These are phyloP conservation scores for Stichodactyla mertensii DNA, from an alignment of 64 coral and sea anemone species.

Conservation along the genomic window DNA sequence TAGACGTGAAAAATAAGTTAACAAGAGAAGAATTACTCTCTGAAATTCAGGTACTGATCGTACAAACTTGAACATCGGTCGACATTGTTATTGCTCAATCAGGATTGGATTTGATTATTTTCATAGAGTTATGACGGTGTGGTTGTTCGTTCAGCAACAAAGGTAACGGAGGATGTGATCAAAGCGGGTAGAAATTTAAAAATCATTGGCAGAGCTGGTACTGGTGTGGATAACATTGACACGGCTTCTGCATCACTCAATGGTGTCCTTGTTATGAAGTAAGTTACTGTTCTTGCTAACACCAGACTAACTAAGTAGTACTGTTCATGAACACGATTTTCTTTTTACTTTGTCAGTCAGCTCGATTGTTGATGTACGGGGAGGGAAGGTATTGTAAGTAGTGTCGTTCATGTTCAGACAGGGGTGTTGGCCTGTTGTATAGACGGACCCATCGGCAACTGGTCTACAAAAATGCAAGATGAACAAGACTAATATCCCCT, in stretches of 20 bases:
- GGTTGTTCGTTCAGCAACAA: constrained; percentile 93
- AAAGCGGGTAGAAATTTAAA: constrained; percentile 87
- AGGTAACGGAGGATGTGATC: constrained; percentile 87
- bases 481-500: too few species aligned
- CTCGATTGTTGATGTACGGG: too few species aligned
- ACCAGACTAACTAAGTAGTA: too few species aligned
- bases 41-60: constrained; percentile 71
- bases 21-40: constrained; percentile 82
- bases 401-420: too few species aligned
- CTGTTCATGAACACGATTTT: too few species aligned
- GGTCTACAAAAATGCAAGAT: too few species aligned
- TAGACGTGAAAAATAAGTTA: constrained; percentile 84
- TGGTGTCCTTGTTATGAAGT: constrained; percentile 99
- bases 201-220: constrained; percentile 92
- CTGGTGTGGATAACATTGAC: constrained; percentile 96
- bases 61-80: background rate
- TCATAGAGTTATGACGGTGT: constrained; percentile 88
- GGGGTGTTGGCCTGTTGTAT: too few species aligned
- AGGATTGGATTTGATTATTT: background rate
- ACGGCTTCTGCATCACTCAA: constrained; percentile 63
- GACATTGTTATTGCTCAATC: background rate
- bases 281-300: background rate
- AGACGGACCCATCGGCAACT: too few species aligned
- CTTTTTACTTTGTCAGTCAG: too few species aligned
- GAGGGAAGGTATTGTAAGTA: too few species aligned